These are phyloP conservation scores for Melanotus villosus DNA, from an alignment of 2,888 invertebrate genomes.

Conservation along the genomic window DNA sequence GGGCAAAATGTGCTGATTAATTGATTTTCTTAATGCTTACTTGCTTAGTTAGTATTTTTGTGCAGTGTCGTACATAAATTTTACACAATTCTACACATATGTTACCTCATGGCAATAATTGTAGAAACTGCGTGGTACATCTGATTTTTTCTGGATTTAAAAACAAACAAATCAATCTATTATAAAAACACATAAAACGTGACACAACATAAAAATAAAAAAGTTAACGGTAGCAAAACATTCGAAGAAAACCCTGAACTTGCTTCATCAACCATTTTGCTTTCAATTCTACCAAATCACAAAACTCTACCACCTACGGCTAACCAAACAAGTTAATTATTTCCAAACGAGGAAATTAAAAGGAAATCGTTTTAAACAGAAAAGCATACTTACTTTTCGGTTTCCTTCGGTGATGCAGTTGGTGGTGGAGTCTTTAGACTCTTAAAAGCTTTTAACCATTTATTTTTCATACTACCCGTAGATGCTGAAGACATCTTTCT, in stretches of 20 bases:
- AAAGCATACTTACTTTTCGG: constrained; percentile 78
- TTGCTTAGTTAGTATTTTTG: too few species aligned
- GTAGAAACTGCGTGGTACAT: constrained; percentile 96
- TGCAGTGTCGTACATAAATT: constrained; percentile 6
- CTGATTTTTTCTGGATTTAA: constrained; percentile 78
- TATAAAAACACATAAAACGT: constrained; percentile 24
- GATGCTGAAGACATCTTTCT: constrained; percentile 90
- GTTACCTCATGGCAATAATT: constrained; percentile 93
- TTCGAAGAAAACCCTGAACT: not conserved
- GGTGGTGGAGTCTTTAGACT: constrained; percentile 87
- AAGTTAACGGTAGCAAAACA: constrained; percentile 26
- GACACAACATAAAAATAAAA: constrained; percentile 14
- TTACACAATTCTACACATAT: constrained; percentile 48
- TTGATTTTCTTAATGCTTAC: not conserved
- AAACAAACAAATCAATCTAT: constrained; percentile 42
- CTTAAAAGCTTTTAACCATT: constrained; percentile 97
- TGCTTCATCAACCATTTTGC: not conserved
- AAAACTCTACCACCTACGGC: constrained; percentile 15
- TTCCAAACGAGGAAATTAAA: constrained; percentile 15
- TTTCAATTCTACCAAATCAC: not conserved
- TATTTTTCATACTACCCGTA: constrained; percentile 93
- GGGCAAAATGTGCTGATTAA: not conserved
- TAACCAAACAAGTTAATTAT: constrained; percentile 27
- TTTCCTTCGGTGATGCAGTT: constrained; percentile 63
- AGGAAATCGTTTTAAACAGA: constrained; percentile 2